These are phyloP conservation scores for Biston stratarius DNA, from an alignment of 2,888 invertebrate species.

Conservation along the genomic window DNA sequence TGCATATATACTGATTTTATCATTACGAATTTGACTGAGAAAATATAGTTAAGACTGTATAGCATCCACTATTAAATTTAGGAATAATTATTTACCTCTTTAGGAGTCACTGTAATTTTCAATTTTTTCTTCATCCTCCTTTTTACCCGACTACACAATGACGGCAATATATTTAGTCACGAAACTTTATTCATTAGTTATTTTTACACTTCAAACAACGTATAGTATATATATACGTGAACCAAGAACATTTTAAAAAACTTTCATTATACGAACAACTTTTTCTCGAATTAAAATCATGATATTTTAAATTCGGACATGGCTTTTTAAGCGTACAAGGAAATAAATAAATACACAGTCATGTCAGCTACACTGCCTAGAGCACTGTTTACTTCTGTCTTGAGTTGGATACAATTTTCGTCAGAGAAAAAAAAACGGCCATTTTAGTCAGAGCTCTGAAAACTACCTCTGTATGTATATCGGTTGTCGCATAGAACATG, in stretches of 20 bases:
- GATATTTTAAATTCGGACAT: too few species aligned
- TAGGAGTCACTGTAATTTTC: conserved; percentile 50
- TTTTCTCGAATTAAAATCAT: too few species aligned
- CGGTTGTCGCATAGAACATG: not conserved
- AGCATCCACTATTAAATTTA: too few species aligned
- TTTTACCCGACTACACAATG: too few species aligned
- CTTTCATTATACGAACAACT: too few species aligned
- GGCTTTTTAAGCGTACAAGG: not conserved
- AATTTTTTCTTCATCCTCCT: conserved; percentile 53
- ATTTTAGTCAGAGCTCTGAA: conserved; percentile 45
- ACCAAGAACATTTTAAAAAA: too few species aligned
- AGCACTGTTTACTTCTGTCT: conserved; percentile 41
- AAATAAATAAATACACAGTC: conserved; percentile 25
- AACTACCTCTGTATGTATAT: not conserved
- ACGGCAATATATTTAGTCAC: not conserved
- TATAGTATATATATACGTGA: not conserved
- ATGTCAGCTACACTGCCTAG: conserved; percentile 9
- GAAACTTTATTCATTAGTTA: not conserved
- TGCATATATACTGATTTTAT: too few species aligned
- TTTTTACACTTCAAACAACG: not conserved
- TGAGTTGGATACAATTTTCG: conserved; percentile 45
- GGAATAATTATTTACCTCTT: conserved; percentile 42
- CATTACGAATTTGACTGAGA: too few species aligned
- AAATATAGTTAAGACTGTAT: too few species aligned
- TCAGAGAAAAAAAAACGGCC: conserved; percentile 49